Conservation (phyloP, 1,140 invertebrate genomes). For the Metopolophium dirhodum region DNA sequence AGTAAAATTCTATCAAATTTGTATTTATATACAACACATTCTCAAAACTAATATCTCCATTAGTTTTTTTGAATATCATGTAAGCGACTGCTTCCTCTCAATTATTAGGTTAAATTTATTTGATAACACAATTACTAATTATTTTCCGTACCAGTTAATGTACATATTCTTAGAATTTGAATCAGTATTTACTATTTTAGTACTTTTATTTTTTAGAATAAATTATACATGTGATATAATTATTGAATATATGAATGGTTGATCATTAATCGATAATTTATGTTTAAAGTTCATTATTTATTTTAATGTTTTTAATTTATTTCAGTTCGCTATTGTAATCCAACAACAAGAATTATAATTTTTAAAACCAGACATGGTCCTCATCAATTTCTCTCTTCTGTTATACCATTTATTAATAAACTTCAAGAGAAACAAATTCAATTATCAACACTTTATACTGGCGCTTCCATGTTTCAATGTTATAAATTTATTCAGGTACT, state of each 20-base stretch:
- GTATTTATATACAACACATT: too few relatives aligned
- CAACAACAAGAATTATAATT: constrained; percentile 74
- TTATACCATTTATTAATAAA: constrained; percentile 71
- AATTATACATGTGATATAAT: background rate
- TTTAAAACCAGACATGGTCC: constrained; percentile 75
- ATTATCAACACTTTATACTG: constrained; percentile 73
- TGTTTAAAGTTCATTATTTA: background rate
- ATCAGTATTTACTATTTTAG: background rate
- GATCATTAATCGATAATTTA: background rate
- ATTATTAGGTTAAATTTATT: too few relatives aligned
- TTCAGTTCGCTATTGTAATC: constrained; percentile 78
- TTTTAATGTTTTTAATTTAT: constrained; percentile 57
- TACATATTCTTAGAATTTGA: too few relatives aligned
- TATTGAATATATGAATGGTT: background rate
- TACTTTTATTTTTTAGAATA: background rate
- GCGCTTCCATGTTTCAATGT: constrained; percentile 80
- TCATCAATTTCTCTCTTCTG: constrained; percentile 73
- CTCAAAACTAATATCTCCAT: too few relatives aligned
- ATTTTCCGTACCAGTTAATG: too few relatives aligned
- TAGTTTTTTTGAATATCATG: too few relatives aligned
- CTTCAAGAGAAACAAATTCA: constrained; percentile 69
- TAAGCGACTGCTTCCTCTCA: too few relatives aligned
- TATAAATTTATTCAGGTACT: constrained; percentile 72
- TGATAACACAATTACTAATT: too few relatives aligned
- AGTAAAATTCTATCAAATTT: too few relatives aligned